Evolutionary conservation across 2,113 vertebrate genomes (phyloP).

Genomic region (Apodemus speciosus): DNA sequence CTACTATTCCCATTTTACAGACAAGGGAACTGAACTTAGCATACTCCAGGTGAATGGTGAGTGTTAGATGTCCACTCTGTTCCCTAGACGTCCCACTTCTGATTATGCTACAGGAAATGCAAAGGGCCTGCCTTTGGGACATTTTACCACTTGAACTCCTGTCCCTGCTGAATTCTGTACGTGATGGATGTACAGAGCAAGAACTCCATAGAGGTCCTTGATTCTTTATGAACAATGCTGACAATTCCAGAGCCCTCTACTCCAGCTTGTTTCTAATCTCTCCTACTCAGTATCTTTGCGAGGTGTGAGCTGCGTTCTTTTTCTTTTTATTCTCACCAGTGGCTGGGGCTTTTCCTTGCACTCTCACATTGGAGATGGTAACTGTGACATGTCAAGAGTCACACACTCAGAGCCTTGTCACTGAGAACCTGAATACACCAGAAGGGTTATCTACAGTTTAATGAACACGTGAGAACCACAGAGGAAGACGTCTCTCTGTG

Average conservation of each 20-base stretch:
- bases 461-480: background rate
- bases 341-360: background rate
- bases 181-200: background rate
- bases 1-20: background rate
- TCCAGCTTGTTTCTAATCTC: background rate
- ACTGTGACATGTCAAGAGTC: background rate
- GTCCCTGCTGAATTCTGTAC: background rate
- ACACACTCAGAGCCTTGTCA: background rate
- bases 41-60: no score
- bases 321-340: background rate
- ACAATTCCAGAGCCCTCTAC: background rate
- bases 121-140: background rate
- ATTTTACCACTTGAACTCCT: background rate
- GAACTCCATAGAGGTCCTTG: background rate
- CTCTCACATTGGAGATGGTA: no score
- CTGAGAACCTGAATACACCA: background rate
- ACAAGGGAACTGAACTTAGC: background rate
- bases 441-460: background rate
- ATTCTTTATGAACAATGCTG: background rate
- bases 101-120: background rate
- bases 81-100: background rate
- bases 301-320: background rate
- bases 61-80: background rate
- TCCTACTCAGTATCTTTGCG: background rate
- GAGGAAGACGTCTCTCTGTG: background rate